Percentiles rank a stretch among this genome's conserved stretches.
These are phyloP conservation scores for Neopelma chrysocephalum DNA, from an alignment of 2,797 vertebrate species.

Conservation along the genomic window DNA sequence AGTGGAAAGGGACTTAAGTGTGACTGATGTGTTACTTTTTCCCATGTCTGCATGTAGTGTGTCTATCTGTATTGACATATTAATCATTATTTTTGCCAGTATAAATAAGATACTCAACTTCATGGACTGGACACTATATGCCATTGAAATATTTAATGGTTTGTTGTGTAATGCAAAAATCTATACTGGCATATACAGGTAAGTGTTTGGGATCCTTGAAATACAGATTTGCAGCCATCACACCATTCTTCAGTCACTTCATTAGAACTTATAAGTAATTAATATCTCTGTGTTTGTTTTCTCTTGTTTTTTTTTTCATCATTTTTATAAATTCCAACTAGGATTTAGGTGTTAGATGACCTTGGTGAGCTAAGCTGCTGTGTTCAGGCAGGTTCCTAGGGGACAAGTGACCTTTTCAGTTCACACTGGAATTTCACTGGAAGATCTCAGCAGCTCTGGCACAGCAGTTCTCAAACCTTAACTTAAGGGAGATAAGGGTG, in stretches of 20 bases:
- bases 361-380: not conserved
- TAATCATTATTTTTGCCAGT: not conserved
- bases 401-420: not conserved
- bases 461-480: not conserved
- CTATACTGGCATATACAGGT: not conserved
- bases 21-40: not conserved
- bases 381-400: not conserved
- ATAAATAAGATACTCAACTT: not conserved
- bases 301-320: fast-evolving
- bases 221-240: not conserved
- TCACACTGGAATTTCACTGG: not conserved
- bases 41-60: not conserved
- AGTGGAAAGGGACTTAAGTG: not conserved
- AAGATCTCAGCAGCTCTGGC: not conserved
- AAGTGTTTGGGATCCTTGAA: not conserved
- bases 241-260: not conserved
- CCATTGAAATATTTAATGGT: not conserved
- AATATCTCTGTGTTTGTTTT: not conserved
- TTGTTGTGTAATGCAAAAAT: not conserved
- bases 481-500: not conserved
- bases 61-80: not conserved
- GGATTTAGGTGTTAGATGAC: not conserved
- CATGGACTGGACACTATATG: not conserved
- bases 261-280: not conserved
- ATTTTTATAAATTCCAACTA: not conserved